Base-by-base conservation (phyloP, 1,140 invertebrate species). In the Drosophila neocordata region DNA sequence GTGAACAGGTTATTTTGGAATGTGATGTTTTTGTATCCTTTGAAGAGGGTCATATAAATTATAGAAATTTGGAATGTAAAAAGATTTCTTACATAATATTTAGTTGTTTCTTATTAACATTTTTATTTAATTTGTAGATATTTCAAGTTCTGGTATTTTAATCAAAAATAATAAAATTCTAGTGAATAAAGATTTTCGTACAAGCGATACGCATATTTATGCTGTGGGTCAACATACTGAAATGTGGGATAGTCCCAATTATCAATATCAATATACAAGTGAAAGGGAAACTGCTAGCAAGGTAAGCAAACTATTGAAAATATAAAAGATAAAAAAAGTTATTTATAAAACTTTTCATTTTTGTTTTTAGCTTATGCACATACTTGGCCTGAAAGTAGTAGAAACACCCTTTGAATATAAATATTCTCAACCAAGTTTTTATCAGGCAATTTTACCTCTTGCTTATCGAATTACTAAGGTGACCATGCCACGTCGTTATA, bases 21-120 rank as follows among this genome's bases (percentile, higher is more conserved):
- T 88, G 85, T 24, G 89, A 91, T 27, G 13, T 91, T 7, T 91
- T 91, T 38, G 68, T 89, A 11, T 75, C 73, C 3, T 91, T 81
- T 13, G 56, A 63, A 13, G 69, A 82, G 22, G 75, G 75, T 5
- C 24, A 71, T 15, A 61, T 90, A 2, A 22, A 35, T 1, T 8
- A 3, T 0, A 8, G 0, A 0, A 44, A 44, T 8, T 65, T 37
- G 65, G 0, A 15, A 4, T 69, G 82, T 87, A 37, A 66, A 70
- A 77, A 7, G 0, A n/a, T n/a, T n/a, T n/a, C n/a, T n/a, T n/a
- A n/a, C n/a, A n/a, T n/a, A n/a, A n/a, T n/a, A n/a, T n/a, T n/a
- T n/a, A n/a, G n/a, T n/a, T n/a, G n/a, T n/a, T n/a, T n/a, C n/a
- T n/a, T n/a, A n/a, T n/a, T 37, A 15, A 8, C 27, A 5, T 18